Evolutionary conservation across 2,797 vertebrate genomes (phyloP), one percentile per base, ranked within the genome.

Genomic region (Pteronotus mesoamericanus): DNA sequence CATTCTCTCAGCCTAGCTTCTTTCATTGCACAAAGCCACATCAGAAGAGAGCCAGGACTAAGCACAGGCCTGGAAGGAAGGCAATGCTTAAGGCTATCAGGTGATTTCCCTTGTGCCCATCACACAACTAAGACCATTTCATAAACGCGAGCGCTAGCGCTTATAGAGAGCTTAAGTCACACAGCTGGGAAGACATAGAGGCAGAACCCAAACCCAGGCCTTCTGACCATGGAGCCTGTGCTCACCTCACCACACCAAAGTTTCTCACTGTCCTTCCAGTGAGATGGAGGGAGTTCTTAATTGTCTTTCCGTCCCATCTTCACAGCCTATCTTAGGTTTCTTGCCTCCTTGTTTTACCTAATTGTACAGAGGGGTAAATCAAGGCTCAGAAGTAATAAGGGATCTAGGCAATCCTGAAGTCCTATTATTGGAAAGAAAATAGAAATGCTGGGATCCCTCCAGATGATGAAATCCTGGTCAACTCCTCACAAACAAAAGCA

Each of bases 1-100:
- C 46, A 57, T 66, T 84, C 82, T 42, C 39, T 46, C 80, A 87
- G 89, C 79, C 89, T 96, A 72, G 75, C 51, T 94, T 88, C 78
- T 39, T 79, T 59, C 57, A 57, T 61, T 66, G 15, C 34, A 75
- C 29, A 85, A 89, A 97, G 90, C 42, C 10, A 24, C 42, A 66
- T 59, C 11, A 10, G n/a, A 90, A 53, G 39, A 87, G 15, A 94
- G n/a, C 48, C 57, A 46, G 51, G 51, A 68, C 71, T 69, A 61
- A 64, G 79, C 29, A 19, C 22, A 91, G 64, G 86, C 48, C 46
- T 75, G 26, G 16, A 72, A 90, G 26, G 39, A 74, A 91, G 59
- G 66, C 22, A 29, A 51, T 26, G 12, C 6, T 12, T 26, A 51
- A 46, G 5, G 22, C 12, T 83, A 4, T 71, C 61, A 51, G 32